These are phyloP conservation scores for Polypedilum pembai DNA, from an alignment of 1,140 invertebrate species.

Conservation along the genomic window DNA sequence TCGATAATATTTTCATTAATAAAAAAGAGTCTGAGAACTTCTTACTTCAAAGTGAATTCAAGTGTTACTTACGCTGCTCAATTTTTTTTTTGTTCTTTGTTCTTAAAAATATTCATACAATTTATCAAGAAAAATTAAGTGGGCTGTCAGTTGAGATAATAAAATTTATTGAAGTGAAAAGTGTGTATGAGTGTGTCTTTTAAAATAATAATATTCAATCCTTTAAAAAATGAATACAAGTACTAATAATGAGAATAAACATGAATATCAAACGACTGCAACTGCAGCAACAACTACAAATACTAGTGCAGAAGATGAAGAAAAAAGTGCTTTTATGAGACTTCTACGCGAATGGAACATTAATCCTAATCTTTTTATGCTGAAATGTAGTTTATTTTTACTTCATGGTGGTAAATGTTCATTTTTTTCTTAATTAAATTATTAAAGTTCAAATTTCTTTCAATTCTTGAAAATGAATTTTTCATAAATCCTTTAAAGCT, in stretches of 20 bases:
- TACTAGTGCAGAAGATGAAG: background rate
- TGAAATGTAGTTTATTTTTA: conserved; percentile 71
- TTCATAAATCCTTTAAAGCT: conserved; percentile 25
- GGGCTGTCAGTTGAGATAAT: too few species aligned
- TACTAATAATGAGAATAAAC: background rate
- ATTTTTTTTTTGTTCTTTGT: too few species aligned
- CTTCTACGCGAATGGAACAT: conserved; percentile 45
- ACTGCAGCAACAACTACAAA: conserved; percentile 8
- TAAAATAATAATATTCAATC: too few species aligned
- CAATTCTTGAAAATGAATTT: conserved; percentile 23
- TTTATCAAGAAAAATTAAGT: too few species aligned
- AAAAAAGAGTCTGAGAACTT: conserved; percentile 7
- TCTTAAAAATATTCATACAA: too few species aligned
- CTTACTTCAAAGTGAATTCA: too few species aligned
- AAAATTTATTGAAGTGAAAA: too few species aligned
- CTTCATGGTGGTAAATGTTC: conserved; percentile 61
- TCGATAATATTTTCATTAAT: conserved; percentile 8
- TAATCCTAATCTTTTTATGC: conserved; percentile 64
- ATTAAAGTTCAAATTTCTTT: conserved; percentile 27
- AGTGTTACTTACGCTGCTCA: too few species aligned
- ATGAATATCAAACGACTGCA: conserved; percentile 29
- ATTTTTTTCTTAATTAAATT: background rate
- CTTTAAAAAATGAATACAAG: background rate
- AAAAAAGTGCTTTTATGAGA: conserved; percentile 38
- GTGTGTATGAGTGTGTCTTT: too few species aligned